phyloP scores from a whole-genome alignment of 2,888 invertebrate genomes.

The Hecatera dysodea region DNA sequence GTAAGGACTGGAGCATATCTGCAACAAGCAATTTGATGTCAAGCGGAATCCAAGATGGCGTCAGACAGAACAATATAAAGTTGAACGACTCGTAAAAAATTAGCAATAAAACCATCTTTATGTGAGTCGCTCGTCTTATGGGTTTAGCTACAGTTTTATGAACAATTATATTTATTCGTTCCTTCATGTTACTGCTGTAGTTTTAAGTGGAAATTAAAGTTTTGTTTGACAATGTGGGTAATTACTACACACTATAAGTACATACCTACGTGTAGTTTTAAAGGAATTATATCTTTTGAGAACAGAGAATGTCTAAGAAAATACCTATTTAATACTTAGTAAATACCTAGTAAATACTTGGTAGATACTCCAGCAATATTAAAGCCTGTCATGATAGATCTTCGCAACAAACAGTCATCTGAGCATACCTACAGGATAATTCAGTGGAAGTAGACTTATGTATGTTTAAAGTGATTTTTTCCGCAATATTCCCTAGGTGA shows the following conservation, averaged over 20 bases:
- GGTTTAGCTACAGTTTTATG: slow-evolving; percentile 11
- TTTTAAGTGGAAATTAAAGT: neutral
- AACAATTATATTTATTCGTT: slow-evolving; percentile 21
- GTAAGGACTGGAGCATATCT: slow-evolving; percentile 90
- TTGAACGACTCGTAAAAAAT: slow-evolving; percentile 31
- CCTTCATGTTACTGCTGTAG: neutral
- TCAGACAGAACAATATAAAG: slow-evolving; percentile 14
- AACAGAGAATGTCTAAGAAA: neutral
- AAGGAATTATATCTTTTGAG: neutral
- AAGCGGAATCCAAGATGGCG: slow-evolving; percentile 34
- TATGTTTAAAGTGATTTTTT: neutral
- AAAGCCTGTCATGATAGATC: neutral
- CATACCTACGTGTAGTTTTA: too few relatives aligned
- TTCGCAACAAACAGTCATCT: neutral
- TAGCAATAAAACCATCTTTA: slow-evolving; percentile 37
- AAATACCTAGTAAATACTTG: too few relatives aligned
- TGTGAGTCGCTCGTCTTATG: slow-evolving; percentile 26
- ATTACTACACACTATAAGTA: neutral
- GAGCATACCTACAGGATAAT: neutral
- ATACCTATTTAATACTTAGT: too few relatives aligned
- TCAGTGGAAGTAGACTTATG: neutral
- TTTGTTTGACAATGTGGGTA: neutral
- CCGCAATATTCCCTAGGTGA: neutral
- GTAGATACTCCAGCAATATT: neutral
- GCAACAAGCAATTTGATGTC: slow-evolving; percentile 75